Conservation (phyloP, 2,888 invertebrate genomes). For the Drosophila niveifrons region DNA sequence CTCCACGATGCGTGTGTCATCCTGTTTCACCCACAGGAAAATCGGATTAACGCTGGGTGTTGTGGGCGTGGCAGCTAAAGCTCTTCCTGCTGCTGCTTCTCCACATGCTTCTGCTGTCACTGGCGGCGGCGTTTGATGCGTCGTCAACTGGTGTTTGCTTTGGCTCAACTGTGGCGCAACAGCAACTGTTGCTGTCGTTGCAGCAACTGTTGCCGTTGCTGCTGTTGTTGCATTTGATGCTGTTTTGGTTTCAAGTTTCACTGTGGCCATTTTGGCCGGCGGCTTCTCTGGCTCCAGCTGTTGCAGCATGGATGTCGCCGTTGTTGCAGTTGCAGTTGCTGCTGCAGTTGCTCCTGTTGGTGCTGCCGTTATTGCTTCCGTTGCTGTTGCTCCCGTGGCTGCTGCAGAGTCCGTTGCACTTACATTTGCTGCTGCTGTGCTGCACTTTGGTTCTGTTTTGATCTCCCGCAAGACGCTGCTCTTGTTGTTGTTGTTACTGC, state of each 20-base stretch:
- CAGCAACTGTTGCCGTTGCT: conserved; percentile 13
- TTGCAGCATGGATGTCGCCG: background rate
- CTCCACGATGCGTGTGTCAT: conserved; percentile 92
- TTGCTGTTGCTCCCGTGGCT: background rate
- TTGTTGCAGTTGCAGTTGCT: background rate
- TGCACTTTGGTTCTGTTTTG: conserved; percentile 83
- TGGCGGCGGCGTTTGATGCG: conserved; percentile 33
- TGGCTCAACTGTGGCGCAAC: background rate
- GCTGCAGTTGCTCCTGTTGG: conserved; percentile 1
- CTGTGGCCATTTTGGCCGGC: conserved; percentile 52
- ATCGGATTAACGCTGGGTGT: conserved; percentile 88
- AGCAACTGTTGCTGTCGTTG: conserved; percentile 4
- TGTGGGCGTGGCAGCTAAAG: conserved; percentile 2
- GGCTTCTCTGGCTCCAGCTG: conserved; percentile 39
- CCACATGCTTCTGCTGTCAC: conserved; percentile 6
- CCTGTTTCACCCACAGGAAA: conserved; percentile 94
- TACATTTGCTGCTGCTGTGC: conserved; percentile 34
- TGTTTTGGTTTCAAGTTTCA: conserved; percentile 77
- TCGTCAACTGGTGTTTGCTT: background rate
- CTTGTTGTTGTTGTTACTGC: conserved; percentile 60
- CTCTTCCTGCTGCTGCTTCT: background rate
- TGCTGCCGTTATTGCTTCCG: background rate
- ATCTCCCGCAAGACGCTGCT: conserved; percentile 73
- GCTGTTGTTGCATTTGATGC: conserved; percentile 44
- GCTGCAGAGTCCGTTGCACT: conserved; percentile 5